Evolutionary conservation across 2,797 vertebrate genomes (phyloP).

Genomic region (Gastrophryne carolinensis): DNA sequence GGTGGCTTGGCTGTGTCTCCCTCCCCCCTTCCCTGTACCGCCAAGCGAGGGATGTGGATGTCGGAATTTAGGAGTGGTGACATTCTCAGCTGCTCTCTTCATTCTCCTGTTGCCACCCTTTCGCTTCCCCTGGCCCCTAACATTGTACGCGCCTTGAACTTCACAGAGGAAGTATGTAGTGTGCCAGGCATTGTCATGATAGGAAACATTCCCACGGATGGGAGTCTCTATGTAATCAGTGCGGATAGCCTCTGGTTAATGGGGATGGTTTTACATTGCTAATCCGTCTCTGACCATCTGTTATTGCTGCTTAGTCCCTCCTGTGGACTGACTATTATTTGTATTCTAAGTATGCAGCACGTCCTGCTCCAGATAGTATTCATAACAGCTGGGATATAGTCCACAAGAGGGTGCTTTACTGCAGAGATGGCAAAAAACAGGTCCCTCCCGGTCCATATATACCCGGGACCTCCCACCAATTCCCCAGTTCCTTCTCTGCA

Average conservation of each 20-base stretch:
- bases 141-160: background rate
- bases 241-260: background rate
- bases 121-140: background rate
- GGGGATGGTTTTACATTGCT: background rate
- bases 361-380: too few species aligned
- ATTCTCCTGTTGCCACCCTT: background rate
- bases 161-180: background rate
- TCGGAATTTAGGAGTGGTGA: background rate
- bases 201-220: background rate
- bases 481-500: too few species aligned
- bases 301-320: background rate
- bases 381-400: too few species aligned
- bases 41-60: background rate
- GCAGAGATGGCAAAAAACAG: too few species aligned
- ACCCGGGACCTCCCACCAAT: too few species aligned
- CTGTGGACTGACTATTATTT: too few species aligned
- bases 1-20: too few species aligned
- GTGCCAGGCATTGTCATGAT: background rate
- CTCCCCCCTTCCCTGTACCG: background rate
- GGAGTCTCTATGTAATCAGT: background rate
- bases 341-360: too few species aligned
- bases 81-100: background rate
- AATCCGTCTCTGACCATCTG: background rate
- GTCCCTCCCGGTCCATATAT: too few species aligned
- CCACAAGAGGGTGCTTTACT: too few species aligned